phyloP scores from a whole-genome alignment of 53 echinoderm and acorn worm species.

The Holothuria leucospilota region DNA sequence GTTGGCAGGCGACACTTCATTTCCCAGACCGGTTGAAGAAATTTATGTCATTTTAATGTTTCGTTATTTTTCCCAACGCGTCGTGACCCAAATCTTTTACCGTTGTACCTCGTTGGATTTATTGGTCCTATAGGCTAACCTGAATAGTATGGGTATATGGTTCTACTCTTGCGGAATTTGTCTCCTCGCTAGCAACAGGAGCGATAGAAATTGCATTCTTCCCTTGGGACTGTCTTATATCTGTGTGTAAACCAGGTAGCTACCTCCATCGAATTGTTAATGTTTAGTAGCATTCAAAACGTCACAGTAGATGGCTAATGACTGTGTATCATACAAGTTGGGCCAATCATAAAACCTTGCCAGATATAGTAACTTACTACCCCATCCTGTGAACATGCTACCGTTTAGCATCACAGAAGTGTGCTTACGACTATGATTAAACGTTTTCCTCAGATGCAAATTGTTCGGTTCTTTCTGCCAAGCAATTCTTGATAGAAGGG shows the following conservation, averaged over 20 bases:
- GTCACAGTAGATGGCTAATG: slow-evolving; percentile 2
- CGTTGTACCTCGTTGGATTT: slow-evolving; percentile 11
- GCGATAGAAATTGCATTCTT: neutral
- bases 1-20: slow-evolving; percentile 11
- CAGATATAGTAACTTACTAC: too few species aligned
- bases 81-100: slow-evolving; percentile 34
- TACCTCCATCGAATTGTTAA: neutral
- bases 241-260: neutral
- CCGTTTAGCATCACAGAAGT: too few species aligned
- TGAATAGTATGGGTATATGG: slow-evolving; percentile 25
- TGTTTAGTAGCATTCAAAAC: slow-evolving; percentile 13
- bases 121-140: slow-evolving; percentile 16
- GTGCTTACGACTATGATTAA: too few species aligned
- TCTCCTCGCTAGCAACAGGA: slow-evolving; percentile 6
- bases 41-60: slow-evolving; percentile 48
- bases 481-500: too few species aligned
- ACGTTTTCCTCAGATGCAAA: too few species aligned
- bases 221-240: neutral
- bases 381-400: too few species aligned
- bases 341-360: slow-evolving; percentile 16
- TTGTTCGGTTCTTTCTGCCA: too few species aligned
- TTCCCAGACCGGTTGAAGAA: slow-evolving; percentile 3
- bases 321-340: neutral
- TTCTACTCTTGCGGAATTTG: slow-evolving; percentile 27
- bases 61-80: slow-evolving; percentile 34